Conservation (phyloP, 1,140 invertebrate genomes). For the Bradynema listronoti region DNA sequence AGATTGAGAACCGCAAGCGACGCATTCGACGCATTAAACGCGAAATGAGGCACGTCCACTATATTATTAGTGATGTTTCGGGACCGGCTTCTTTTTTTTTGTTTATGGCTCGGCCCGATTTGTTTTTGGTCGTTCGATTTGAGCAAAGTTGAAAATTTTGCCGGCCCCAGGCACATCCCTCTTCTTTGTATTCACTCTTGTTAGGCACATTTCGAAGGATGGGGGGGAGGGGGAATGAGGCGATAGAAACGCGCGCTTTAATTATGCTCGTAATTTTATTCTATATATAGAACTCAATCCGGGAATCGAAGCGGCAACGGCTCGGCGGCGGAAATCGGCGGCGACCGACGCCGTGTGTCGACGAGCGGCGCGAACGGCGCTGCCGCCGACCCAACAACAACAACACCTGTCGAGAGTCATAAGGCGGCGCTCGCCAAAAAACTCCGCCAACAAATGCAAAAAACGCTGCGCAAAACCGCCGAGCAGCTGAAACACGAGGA, state of each 20-base stretch:
- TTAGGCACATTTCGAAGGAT: no score
- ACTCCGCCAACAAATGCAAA: constrained; percentile 46
- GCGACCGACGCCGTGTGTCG: constrained; percentile 7
- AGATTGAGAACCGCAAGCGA: constrained; percentile 54
- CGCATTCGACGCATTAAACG: constrained; percentile 44
- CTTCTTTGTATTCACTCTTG: no score
- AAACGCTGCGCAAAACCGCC: constrained; percentile 48
- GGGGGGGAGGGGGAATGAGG: no score
- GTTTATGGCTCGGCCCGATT: no score
- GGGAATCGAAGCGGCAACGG: neutral
- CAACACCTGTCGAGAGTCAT: constrained; percentile 4
- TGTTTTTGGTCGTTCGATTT: neutral
- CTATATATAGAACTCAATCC: neutral
- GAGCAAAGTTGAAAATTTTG: no score
- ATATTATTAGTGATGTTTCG: no score
- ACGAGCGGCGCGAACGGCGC: constrained; percentile 11
- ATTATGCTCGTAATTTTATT: no score
- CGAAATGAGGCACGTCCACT: constrained; percentile 27
- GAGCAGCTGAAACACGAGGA: constrained; percentile 48
- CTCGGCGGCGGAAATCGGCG: neutral
- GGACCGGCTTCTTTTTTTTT: no score
- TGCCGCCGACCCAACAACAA: constrained; percentile 1
- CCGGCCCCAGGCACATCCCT: no score
- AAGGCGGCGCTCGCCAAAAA: constrained; percentile 18
- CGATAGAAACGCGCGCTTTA: no score